These are phyloP conservation scores for Cnemophilus loriae DNA, from an alignment of 2,113 vertebrate species.

Conservation along the genomic window DNA sequence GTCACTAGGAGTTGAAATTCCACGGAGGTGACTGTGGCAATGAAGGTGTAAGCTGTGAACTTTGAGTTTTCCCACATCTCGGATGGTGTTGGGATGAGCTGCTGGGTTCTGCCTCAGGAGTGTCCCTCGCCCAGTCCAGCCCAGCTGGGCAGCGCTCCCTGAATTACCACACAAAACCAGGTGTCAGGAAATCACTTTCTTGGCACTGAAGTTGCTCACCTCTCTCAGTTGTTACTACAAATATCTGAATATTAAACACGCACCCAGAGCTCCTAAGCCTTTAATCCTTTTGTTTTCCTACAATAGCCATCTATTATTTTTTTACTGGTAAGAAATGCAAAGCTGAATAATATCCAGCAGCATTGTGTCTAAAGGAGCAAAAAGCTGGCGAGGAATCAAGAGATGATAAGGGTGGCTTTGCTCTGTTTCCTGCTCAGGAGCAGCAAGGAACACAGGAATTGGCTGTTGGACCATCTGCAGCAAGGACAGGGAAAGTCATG, in stretches of 20 bases:
- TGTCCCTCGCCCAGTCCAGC: background rate
- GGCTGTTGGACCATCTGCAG: slow-evolving; percentile 36
- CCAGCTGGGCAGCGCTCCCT: background rate
- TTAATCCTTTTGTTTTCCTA: background rate
- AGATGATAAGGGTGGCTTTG: background rate
- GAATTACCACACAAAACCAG: background rate
- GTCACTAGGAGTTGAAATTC: background rate
- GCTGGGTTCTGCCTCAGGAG: background rate
- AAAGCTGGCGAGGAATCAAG: background rate
- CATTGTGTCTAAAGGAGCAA: background rate
- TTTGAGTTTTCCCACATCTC: background rate
- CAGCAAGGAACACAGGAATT: background rate
- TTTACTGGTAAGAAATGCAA: background rate
- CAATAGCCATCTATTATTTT: background rate
- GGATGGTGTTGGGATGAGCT: background rate
- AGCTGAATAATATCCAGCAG: background rate
- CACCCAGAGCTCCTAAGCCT: background rate
- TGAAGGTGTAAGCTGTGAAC: background rate
- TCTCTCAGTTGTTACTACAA: background rate
- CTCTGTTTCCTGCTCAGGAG: slow-evolving; percentile 24
- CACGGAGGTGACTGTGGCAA: background rate
- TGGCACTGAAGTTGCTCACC: background rate
- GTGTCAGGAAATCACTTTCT: background rate
- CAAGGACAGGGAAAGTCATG: slow-evolving; percentile 33
- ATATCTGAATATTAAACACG: background rate